Percentiles rank a stretch among this genome's conserved stretches.
phyloP scores from a whole-genome alignment of 2,888 invertebrate species.

The Protonemura montana region DNA sequence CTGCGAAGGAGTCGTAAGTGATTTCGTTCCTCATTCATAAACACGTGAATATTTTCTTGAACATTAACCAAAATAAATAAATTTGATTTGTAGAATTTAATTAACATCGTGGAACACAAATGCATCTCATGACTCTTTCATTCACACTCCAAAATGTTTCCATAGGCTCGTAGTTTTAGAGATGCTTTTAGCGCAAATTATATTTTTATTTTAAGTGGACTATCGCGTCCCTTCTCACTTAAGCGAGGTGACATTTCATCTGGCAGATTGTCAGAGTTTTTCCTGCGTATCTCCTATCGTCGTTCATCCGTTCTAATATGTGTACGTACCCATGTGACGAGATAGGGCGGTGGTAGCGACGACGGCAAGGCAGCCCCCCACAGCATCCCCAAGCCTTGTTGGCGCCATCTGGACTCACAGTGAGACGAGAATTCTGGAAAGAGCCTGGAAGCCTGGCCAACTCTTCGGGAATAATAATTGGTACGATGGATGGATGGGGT shows the following conservation, averaged over 20 bases:
- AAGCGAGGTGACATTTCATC: slow-evolving; percentile 39
- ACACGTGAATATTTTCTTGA: not conserved
- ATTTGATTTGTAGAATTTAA: not conserved
- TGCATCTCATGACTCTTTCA: not conserved
- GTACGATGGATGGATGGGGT: slow-evolving; percentile 32
- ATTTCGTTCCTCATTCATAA: not conserved
- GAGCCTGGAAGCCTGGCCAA: slow-evolving; percentile 14
- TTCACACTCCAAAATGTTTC: not conserved
- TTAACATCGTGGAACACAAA: not conserved
- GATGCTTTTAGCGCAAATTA: slow-evolving; percentile 26
- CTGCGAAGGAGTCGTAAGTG: not conserved
- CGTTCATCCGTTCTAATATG: slow-evolving; percentile 35
- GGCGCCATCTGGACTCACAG: slow-evolving; percentile 38
- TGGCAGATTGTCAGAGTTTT: slow-evolving; percentile 41
- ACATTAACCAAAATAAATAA: not conserved
- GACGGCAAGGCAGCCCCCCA: not conserved
- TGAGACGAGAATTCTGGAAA: not conserved
- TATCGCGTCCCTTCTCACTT: not conserved
- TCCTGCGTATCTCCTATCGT: slow-evolving; percentile 28
- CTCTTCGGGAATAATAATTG: slow-evolving; percentile 33
- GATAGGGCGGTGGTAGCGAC: not conserved
- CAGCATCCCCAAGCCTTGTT: slow-evolving; percentile 12
- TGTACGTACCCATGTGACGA: slow-evolving; percentile 7
- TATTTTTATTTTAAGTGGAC: slow-evolving; percentile 20
- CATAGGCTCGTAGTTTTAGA: not conserved